A percentile compares a stretch with the other conserved stretches of the same genome.
Evolutionary conservation across 2,797 vertebrate genomes (phyloP).

Genomic region (Triplophysa bombifrons): DNA sequence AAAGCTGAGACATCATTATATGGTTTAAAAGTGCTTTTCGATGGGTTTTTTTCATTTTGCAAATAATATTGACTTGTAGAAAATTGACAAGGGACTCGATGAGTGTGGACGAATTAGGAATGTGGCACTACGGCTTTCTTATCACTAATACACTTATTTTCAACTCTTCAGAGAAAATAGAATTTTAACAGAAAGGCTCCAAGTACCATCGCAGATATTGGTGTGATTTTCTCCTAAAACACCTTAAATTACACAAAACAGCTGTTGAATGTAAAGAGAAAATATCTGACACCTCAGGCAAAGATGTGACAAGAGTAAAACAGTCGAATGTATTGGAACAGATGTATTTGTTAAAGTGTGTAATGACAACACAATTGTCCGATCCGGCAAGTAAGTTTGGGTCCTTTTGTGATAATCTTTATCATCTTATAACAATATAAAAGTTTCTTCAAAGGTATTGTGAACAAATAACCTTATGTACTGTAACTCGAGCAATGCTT

Average conservation of each 20-base stretch:
- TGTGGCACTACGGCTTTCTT: background rate
- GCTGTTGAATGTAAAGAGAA: background rate
- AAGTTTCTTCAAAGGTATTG: too few species aligned
- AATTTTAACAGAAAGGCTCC: slow-evolving; percentile 3
- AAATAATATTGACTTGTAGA: slow-evolving; percentile 23
- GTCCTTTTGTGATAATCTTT: background rate
- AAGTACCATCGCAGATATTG: background rate
- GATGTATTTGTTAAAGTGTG: too few species aligned
- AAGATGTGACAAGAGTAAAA: background rate
- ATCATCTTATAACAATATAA: background rate
- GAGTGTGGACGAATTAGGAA: slow-evolving; percentile 14
- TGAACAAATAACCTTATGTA: too few species aligned
- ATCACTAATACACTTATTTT: slow-evolving; percentile 21
- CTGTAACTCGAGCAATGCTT: background rate
- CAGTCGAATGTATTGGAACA: background rate
- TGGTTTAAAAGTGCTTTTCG: slow-evolving; percentile 12
- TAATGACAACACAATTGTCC: background rate
- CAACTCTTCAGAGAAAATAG: background rate
- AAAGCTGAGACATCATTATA: slow-evolving; percentile 25
- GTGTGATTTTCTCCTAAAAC: slow-evolving; percentile 5
- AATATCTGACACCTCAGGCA: background rate
- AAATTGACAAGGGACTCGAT: background rate
- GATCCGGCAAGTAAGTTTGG: background rate
- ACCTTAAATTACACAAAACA: background rate
- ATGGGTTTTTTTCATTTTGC: slow-evolving; percentile 9